Conservation (phyloP, 2,797 vertebrate species). For the Merluccius polli region DNA sequence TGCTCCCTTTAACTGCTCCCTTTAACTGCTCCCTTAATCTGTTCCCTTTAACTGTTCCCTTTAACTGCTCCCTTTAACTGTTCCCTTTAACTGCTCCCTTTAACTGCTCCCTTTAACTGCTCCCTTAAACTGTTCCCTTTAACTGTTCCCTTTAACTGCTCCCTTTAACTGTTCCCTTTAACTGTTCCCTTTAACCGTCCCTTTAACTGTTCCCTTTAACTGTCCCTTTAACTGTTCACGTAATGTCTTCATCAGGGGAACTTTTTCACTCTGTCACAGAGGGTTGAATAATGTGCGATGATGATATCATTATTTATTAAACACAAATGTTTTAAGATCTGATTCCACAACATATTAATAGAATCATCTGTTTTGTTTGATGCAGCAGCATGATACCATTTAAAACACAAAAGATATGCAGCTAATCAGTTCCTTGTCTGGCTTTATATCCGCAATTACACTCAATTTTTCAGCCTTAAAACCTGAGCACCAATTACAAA, state of each 20-base stretch:
- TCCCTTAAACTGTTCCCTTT: background rate
- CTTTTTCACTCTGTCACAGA: background rate
- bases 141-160: background rate
- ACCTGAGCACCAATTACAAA: conserved; percentile 82
- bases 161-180: background rate
- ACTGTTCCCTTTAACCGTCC: background rate
- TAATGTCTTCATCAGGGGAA: background rate
- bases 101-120: background rate
- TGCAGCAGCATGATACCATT: background rate
- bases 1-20: background rate
- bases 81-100: too few relatives aligned
- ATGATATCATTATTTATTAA: background rate
- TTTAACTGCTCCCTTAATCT: background rate
- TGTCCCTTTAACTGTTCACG: background rate
- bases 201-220: too few relatives aligned
- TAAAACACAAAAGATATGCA: background rate
- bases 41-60: background rate
- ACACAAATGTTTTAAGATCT: background rate
- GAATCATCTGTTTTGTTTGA: background rate
- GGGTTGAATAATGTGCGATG: background rate
- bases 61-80: background rate
- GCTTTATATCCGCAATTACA: background rate
- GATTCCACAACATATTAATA: background rate
- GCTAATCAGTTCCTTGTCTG: background rate
- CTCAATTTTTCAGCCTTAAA: conserved; percentile 63